Evolutionary conservation across 2,797 vertebrate species (phyloP), one percentile per base, ranked within the genome.

Genomic region (Salarias fasciatus): DNA sequence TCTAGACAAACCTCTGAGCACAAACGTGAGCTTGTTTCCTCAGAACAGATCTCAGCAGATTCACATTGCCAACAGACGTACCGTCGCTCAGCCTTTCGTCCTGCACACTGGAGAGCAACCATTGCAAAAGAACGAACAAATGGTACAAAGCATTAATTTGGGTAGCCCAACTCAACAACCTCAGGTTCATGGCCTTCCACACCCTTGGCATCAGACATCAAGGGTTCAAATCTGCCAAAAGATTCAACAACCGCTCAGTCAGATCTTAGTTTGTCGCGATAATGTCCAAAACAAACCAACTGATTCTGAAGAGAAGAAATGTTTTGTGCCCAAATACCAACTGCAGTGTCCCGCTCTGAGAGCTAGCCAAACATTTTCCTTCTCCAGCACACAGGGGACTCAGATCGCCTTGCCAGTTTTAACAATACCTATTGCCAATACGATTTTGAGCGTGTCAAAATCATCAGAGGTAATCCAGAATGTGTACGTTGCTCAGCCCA

Each of bases 241-340:
- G 69, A 10, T 78, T 12, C 88, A 81, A 31, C 75, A 86, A 44
- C 80, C 90, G 6, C 58, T 77, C 1, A 79, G 77, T 65, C 83
- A 92, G 80, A 91, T 92, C 72, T 75, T 75, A 41, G 79, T 91
- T 49, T 54, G 77, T 58, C 92, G 87, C 9, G 86, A 82, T 41
- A 88, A 88, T 63, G 72, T 86, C 68, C 80, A 79, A 71, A 92
- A 83, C 48, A 72, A 88, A 66, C 61, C 72, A 30, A 31, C 86
- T n/a, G 73, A 86, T 57, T 53, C 65, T 5, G 84, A 91, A 63
- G 84, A 90, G 42, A 89, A 80, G 38, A 91, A 84, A 69, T 72
- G 60, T 71, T 96, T 95, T 88, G 92, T 95, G 88, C 98, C 98
- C 3, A 98, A 97, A 86, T 99, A 99, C 80, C 96, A 99, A 11